Percentiles rank a stretch among this genome's conserved stretches.
Conservation (phyloP, 2,113 vertebrate species). For the Perognathus longimembris region DNA sequence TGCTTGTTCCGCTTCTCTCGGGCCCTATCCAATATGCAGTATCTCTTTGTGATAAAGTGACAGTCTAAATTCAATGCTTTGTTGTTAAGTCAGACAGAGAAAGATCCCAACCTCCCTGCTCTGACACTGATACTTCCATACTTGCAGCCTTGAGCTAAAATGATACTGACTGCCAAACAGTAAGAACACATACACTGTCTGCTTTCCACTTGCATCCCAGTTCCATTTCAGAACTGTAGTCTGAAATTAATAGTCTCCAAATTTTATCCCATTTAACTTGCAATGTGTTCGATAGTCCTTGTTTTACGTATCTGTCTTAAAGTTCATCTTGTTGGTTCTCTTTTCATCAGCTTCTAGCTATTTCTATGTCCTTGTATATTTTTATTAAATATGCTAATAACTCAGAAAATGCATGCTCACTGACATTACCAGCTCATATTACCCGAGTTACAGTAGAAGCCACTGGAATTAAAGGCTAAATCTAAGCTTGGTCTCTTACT, state of each 20-base stretch:
- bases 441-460: not conserved
- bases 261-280: not conserved
- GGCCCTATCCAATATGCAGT: conserved; percentile 25
- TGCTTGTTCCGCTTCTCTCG: not conserved
- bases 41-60: conserved; percentile 67
- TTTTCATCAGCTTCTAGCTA: not conserved
- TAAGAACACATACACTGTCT: conserved; percentile 26
- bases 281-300: not conserved
- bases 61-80: conserved; percentile 66
- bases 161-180: conserved; percentile 47
- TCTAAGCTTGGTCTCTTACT: not conserved
- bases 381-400: not conserved
- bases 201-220: not conserved
- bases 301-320: conserved; percentile 31
- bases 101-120: conserved; percentile 62
- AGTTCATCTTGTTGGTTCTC: not conserved
- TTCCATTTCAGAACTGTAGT: conserved; percentile 26
- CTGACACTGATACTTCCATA: conserved; percentile 64
- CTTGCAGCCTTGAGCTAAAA: conserved; percentile 63
- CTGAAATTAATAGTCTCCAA: conserved; percentile 28
- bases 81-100: conserved; percentile 58
- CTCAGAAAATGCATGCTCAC: not conserved
- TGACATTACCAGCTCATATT: not conserved
- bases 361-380: not conserved
- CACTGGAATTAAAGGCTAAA: not conserved